Conservation (phyloP, 2,797 vertebrate genomes). For the Crocidura indochinensis region DNA sequence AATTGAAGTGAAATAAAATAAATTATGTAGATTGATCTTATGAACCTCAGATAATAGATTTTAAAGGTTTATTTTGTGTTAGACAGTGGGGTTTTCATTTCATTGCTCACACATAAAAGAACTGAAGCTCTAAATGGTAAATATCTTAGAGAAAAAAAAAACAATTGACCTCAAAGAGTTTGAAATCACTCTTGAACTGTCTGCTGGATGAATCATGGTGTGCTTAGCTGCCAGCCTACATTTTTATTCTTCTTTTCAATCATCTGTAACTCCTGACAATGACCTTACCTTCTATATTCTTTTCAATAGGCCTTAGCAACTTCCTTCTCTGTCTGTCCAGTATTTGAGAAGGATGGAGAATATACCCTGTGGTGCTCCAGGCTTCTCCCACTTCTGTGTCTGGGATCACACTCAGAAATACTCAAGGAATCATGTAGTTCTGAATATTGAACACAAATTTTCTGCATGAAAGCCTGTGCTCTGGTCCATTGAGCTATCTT, state of each 20-base stretch:
- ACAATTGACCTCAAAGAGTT: no score
- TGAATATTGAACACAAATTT: no score
- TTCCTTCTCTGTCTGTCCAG: not conserved
- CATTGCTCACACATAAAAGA: not conserved
- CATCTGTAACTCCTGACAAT: not conserved
- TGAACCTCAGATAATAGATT: not conserved
- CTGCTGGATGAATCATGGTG: not conserved
- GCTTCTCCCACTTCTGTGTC: no score
- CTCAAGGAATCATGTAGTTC: no score
- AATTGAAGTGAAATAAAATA: conserved; percentile 19
- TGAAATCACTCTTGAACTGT: not conserved
- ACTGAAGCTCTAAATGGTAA: not conserved
- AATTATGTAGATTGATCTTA: not conserved
- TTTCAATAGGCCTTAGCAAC: not conserved
- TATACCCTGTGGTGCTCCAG: no score
- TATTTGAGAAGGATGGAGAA: not conserved
- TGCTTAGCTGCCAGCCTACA: not conserved
- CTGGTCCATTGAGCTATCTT: no score
- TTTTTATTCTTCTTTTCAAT: not conserved
- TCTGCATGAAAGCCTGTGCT: no score
- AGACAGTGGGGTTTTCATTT: not conserved
- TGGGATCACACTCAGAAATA: no score
- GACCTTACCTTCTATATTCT: not conserved
- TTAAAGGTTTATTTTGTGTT: not conserved
- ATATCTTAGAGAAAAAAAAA: not conserved